Base-by-base conservation (phyloP, 2,113 vertebrate genomes). In the Amblyopsis rosae region DNA sequence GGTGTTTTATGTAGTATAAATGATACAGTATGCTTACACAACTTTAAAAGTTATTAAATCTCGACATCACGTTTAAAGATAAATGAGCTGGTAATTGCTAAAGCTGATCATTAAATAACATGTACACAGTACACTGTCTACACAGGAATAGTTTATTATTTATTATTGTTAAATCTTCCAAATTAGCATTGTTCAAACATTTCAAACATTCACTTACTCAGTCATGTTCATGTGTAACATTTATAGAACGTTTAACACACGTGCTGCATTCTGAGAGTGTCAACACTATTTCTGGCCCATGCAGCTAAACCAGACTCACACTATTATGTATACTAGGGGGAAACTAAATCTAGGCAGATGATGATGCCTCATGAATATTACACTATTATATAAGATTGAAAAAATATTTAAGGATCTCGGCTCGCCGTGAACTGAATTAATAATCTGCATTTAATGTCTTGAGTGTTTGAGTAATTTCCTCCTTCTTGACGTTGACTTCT, bases 371-470 rank as follows among this genome's bases (percentile, higher is more conserved):
- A 9, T 59, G 32, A 66, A 79, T 81, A 67, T 67, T 54, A 60
- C 15, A 61, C 48, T 50, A 51, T 83, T 68, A 26, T 49, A 80
- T 82, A 81, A 80, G 81, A 82, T 16, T 45, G 33, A 76, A 61
- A 49, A 17, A 76, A 75, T 82, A 75, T 81, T 85, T 80, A 60
- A 53, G 61, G 41, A 62, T 53, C 67, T 66, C 60, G 76, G 62
- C 50, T 35, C 68, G 62, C 10, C 70, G 59, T 78, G 70, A 69
- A 9, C 49, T 75, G 73, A 89, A 89, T 87, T 72, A 54, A 67
- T 60, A 69, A 81, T 41, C 41, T 72, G 13, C 51, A 66, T 33
- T 75, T 26, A 72, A 65, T 66, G 57, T 46, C 49, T 57, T 13
- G 16, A 67, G 56, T 73, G 53, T 59, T 26, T 58, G 32, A 61